Percentiles rank a stretch among this genome's conserved stretches.
These are phyloP conservation scores for Syndactyla subalaris DNA, from an alignment of 2,797 vertebrate species.

Conservation along the genomic window DNA sequence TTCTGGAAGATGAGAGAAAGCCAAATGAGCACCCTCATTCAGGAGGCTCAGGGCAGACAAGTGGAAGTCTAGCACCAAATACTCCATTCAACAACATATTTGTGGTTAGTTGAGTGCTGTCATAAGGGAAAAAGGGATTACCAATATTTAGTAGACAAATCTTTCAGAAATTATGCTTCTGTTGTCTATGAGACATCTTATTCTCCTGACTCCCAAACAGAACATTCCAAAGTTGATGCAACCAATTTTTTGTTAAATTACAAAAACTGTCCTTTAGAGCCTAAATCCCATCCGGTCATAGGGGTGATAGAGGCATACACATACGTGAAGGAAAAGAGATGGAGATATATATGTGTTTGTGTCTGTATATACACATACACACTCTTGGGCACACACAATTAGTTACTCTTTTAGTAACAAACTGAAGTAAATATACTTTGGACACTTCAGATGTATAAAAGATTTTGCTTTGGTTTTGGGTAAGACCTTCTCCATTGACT, in stretches of 20 bases:
- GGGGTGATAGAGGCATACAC: background rate
- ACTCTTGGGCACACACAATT: background rate
- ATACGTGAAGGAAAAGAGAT: background rate
- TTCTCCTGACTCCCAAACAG: background rate
- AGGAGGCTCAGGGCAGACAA: background rate
- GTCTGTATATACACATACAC: background rate
- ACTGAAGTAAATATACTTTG: background rate
- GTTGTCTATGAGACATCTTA: background rate
- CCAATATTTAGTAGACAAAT: background rate
- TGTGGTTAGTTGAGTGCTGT: background rate
- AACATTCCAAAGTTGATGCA: background rate
- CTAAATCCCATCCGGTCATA: background rate
- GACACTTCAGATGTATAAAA: background rate
- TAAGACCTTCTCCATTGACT: background rate
- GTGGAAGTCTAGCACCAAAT: background rate
- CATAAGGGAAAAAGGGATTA: background rate
- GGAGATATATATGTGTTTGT: rapidly evolving
- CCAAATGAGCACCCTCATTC: background rate
- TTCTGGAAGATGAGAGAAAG: background rate
- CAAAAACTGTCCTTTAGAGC: background rate
- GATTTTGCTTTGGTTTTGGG: background rate
- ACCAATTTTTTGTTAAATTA: background rate
- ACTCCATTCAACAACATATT: background rate
- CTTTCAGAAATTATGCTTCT: background rate
- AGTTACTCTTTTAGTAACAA: background rate